Percentiles rank a stretch among this genome's conserved stretches.
phyloP scores from a whole-genome alignment of 2,113 vertebrate genomes.

The Hemicordylus capensis region DNA sequence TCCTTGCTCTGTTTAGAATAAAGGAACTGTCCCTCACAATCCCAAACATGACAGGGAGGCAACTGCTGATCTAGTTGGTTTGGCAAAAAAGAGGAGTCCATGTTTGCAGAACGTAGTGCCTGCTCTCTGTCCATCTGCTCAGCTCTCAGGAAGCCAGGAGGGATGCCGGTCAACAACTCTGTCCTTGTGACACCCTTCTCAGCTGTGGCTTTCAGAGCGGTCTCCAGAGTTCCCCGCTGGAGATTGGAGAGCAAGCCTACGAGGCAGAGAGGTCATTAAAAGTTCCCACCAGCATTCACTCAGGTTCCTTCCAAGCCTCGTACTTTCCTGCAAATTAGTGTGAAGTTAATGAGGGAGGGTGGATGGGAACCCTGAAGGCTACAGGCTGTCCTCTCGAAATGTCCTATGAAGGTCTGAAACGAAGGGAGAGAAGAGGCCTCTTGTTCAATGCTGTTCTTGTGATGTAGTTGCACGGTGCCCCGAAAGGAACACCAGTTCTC shows the following conservation, averaged over 20 bases:
- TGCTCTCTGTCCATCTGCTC: not conserved
- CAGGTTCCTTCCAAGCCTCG: conserved; percentile 59
- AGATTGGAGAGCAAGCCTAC: not conserved
- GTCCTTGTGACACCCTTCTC: conserved; percentile 15
- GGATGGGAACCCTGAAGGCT: conserved; percentile 27
- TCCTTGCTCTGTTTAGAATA: no score
- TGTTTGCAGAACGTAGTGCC: not conserved
- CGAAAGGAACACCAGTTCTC: conserved; percentile 58
- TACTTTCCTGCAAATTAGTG: conserved; percentile 49
- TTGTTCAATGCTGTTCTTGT: not conserved
- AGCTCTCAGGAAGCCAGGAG: not conserved
- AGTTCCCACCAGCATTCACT: conserved; percentile 47
- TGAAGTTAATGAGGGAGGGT: conserved; percentile 43
- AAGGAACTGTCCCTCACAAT: not conserved
- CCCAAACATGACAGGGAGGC: not conserved
- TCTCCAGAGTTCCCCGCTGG: not conserved
- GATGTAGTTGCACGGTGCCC: conserved; percentile 65
- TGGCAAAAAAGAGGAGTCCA: not conserved
- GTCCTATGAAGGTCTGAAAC: conserved; percentile 51
- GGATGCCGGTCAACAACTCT: not conserved
- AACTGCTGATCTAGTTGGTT: not conserved
- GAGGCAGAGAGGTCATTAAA: conserved; percentile 35
- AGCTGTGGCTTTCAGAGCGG: not conserved
- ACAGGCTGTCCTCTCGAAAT: conserved; percentile 22
- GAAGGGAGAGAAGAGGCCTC: conserved; percentile 50